A percentile compares a stretch with the other conserved stretches of the same genome.
phyloP scores from a whole-genome alignment of 2,888 invertebrate genomes.

The Acanthosoma haemorrhoidale region DNA sequence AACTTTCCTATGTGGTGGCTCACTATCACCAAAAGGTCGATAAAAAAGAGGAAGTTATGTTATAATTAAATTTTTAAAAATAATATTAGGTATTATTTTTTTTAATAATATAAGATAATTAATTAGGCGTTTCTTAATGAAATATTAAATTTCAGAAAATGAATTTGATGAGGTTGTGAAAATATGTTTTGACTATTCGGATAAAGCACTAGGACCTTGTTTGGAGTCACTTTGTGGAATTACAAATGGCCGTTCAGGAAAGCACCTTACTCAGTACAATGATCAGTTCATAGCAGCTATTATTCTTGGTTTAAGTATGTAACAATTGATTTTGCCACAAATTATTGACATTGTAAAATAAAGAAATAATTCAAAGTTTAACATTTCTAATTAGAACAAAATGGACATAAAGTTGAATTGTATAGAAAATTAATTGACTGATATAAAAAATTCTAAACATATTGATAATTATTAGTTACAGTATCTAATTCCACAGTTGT shows the following conservation, averaged over 20 bases:
- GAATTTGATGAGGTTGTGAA: slow-evolving; percentile 11
- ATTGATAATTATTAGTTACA: no score
- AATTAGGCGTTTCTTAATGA: not conserved
- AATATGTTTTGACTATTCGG: not conserved
- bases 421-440: no score
- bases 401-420: no score
- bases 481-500: no score
- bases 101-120: not conserved
- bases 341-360: no score
- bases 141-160: not conserved
- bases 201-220: not conserved
- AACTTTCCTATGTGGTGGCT: no score
- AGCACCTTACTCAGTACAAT: not conserved
- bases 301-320: slow-evolving; percentile 29
- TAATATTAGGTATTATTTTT: not conserved
- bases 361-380: no score
- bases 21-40: no score
- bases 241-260: not conserved
- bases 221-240: slow-evolving; percentile 11
- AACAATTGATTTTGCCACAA: not conserved
- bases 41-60: no score
- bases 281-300: slow-evolving; percentile 6
- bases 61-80: no score
- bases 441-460: no score
- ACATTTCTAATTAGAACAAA: no score